These are phyloP conservation scores for Metellina segmentata DNA, from an alignment of 2,888 invertebrate species.

Conservation along the genomic window DNA sequence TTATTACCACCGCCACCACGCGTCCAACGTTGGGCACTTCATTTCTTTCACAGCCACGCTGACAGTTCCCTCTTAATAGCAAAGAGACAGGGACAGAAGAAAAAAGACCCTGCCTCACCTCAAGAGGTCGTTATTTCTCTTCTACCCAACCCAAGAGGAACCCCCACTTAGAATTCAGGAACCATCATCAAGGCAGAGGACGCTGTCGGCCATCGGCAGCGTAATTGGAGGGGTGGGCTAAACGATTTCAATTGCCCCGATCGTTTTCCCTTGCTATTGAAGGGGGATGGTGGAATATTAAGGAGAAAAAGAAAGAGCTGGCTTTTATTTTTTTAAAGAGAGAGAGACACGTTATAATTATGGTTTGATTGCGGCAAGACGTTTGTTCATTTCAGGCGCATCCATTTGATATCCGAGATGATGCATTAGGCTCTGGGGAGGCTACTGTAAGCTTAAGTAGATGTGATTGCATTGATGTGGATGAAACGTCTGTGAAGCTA, in stretches of 20 bases:
- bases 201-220: not conserved
- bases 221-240: slow-evolving; percentile 69
- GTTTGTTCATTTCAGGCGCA: not conserved
- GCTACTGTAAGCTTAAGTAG: not conserved
- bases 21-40: slow-evolving; percentile 1
- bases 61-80: slow-evolving; percentile 47
- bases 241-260: slow-evolving; percentile 63
- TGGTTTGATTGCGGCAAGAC: not conserved
- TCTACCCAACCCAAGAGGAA: slow-evolving; percentile 4
- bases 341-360: not conserved
- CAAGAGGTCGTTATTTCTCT: slow-evolving; percentile 10
- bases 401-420: not conserved
- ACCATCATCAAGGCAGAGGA: slow-evolving; percentile 14
- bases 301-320: not conserved
- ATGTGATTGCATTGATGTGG: too few species aligned
- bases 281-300: not conserved
- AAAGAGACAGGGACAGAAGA: slow-evolving; percentile 5
- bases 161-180: slow-evolving; percentile 26
- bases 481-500: too few species aligned
- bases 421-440: not conserved
- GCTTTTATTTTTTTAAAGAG: not conserved
- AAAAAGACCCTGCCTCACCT: not conserved
- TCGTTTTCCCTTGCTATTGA: not conserved
- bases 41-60: slow-evolving; percentile 13
- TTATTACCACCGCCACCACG: not conserved